phyloP scores from a whole-genome alignment of 2,113 vertebrate species.

The Pteronura brasiliensis region DNA sequence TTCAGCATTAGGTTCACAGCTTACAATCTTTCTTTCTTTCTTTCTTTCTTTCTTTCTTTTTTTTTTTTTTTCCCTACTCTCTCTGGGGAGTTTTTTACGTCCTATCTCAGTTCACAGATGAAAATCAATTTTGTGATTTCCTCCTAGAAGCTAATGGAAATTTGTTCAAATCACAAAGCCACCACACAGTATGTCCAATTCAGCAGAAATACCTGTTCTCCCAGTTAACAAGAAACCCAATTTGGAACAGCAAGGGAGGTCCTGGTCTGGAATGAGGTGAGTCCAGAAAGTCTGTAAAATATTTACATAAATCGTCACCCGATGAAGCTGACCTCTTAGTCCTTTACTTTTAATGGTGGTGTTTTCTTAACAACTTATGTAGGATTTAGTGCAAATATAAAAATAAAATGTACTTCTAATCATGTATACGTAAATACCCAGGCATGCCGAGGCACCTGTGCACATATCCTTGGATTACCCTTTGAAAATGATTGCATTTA shows the following conservation, averaged over 20 bases:
- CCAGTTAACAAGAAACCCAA: not conserved
- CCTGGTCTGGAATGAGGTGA: not conserved
- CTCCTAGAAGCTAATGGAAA: not conserved
- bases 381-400: not conserved
- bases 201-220: not conserved
- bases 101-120: constrained; percentile 6
- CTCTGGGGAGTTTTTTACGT: not conserved
- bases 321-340: not conserved
- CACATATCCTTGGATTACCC: not conserved
- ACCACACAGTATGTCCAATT: not conserved
- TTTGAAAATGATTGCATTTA: not conserved
- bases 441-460: not conserved
- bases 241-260: not conserved
- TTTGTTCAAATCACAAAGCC: constrained; percentile 48
- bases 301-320: not conserved
- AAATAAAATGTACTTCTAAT: not conserved
- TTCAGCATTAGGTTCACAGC: not conserved
- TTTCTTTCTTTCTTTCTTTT: no score
- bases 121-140: constrained; percentile 57
- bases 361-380: not conserved
- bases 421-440: not conserved
- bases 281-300: not conserved
- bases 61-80: not conserved
- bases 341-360: not conserved
- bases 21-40: not conserved